Base-by-base conservation (phyloP, 2,797 vertebrate species). In the Sternarchorhynchus goeldii region DNA sequence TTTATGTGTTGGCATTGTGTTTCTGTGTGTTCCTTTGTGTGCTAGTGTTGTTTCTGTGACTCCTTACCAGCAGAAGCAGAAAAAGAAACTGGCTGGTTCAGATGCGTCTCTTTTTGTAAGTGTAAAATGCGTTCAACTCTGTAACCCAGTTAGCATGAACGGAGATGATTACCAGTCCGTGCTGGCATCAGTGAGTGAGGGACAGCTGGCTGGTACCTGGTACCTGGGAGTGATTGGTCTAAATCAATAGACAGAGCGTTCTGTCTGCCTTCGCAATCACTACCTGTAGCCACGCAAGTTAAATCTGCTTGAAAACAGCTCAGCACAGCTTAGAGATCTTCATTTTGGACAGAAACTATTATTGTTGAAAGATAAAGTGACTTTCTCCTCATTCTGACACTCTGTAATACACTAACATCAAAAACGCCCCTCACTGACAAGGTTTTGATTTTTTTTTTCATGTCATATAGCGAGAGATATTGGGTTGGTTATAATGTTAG, bases 101-200 rank as follows among this genome's bases (percentile, higher is more conserved):
- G 79, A 82, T 76, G 77, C 84, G 83, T 84, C 83, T 82, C 62
- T 79, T 75, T 83, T 82, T 84, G 83, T 82, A 58, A 77, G 79
- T 87, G 84, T 82, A 84, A 87, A 85, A 84, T 87, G 83, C 85
- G 21, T 82, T 81, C 79, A 81, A 81, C 78, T 83, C 73, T n/a
- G 72, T 81, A 32, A 72, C 64, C 62, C 45, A 32, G 82, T 73
- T 77, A 53, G 17, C n/a, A 34, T 66, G 7, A 66, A 17, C 14
- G 58, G 25, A 60, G 58, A 29, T 71, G 29, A 70, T 18, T 20
- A 1, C 10, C 41, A 57, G 53, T 57, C 29, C 18, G 18, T 8
- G 3, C 31, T 20, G 10, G 34, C n/a, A n/a, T 18, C 31, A 64
- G 29, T 32, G 60, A 16, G 8, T 31, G 56, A 58, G 56, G 7